Base-by-base conservation (phyloP, 2,113 vertebrate species). In the Rafetus swinhoei region DNA sequence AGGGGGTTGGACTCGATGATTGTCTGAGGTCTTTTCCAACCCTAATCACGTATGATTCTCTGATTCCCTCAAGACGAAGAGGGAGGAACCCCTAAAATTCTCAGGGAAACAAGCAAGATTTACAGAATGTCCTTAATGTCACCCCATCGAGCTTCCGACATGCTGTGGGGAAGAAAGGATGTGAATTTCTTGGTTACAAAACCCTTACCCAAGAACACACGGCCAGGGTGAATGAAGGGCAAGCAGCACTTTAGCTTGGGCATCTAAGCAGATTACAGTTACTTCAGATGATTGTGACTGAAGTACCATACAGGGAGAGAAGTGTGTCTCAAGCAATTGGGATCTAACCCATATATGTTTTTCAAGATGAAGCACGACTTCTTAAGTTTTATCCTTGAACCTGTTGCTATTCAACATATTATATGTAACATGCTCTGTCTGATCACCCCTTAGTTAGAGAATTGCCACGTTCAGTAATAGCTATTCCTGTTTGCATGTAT, bases 391-490 rank as follows among this genome's bases (percentile, higher is more conserved):
- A 65, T 90, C 89, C 90, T 81, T 91, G 79, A 95, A 50, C 79
- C 82, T 65, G 93, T 93, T 96, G 91, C 79, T 88, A 93, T 84
- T 90, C 79, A 86, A 79, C 50, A 92, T 52, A 50, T 25, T 25
- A 89, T 84, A 91, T 93, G 88, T 92, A 95, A 96, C 90, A 88
- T 95, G 82, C 91, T 94, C 90, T 93, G 88, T 81, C 72, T 86
- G 59, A 65, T 89, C 84, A 84, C 88, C 95, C 93, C 65, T 81
- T 95, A 54, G 84, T 87, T 88, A 81, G 92, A 93, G 95, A 96
- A 88, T 76, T 94, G 81, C 83, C 93, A 79, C 69, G 9, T 81
- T 89, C 82, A 83, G 85, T 90, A 96, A 82, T 79, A n/a, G 39
- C 92, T 95, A 84, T 85, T 83, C 86, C 93, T 94, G 84, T 86